Evolutionary conservation across 1,140 invertebrate species (phyloP).

Genomic region (Parasteatoda tepidariorum): DNA sequence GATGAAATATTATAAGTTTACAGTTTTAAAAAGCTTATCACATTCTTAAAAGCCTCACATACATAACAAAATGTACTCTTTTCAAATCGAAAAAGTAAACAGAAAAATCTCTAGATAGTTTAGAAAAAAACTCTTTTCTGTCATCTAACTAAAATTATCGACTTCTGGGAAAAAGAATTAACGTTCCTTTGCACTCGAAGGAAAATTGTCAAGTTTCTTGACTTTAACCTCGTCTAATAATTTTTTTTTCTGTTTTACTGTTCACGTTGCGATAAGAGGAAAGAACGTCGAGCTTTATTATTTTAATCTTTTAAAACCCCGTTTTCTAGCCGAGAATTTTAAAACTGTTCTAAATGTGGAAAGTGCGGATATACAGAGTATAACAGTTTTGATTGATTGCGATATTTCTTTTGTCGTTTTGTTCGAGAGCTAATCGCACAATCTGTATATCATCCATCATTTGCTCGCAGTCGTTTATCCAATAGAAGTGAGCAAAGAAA

Average conservation of each 20-base stretch:
- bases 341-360: background rate
- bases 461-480: conserved; percentile 45
- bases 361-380: conserved; percentile 7
- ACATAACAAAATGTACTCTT: no score
- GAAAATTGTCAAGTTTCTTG: conserved; percentile 29
- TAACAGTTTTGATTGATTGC: conserved; percentile 48
- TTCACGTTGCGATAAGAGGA: background rate
- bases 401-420: conserved; percentile 36
- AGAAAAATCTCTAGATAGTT: conserved; percentile 16
- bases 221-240: background rate
- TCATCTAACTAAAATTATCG: conserved; percentile 36
- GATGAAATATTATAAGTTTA: no score
- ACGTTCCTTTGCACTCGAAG: background rate
- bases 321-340: background rate
- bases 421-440: conserved; percentile 45
- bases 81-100: conserved; percentile 10
- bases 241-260: background rate
- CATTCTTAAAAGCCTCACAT: no score
- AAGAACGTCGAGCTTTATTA: conserved; percentile 21
- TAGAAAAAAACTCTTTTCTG: no score
- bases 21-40: no score
- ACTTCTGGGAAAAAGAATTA: conserved; percentile 28
- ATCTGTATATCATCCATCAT: conserved; percentile 55
- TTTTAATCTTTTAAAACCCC: conserved; percentile 39
- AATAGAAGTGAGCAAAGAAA: background rate